phyloP scores from a whole-genome alignment of 2,888 invertebrate genomes.

The Megalurothrips usitatus region DNA sequence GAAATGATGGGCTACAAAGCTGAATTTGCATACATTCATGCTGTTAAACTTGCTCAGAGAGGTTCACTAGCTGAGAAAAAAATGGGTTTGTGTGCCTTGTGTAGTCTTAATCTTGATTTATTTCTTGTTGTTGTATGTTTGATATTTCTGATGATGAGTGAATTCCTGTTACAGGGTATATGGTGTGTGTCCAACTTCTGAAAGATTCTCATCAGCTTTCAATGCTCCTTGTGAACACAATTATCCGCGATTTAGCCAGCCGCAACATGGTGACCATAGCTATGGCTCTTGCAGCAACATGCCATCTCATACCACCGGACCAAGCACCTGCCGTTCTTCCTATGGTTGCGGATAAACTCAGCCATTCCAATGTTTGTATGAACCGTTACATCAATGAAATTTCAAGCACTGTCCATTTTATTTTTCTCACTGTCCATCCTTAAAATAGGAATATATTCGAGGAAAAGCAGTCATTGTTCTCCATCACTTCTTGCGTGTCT shows the following conservation, averaged over 20 bases:
- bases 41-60: slow-evolving; percentile 36
- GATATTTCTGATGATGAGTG: too few species aligned
- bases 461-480: slow-evolving; percentile 36
- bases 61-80: slow-evolving; percentile 36
- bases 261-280: slow-evolving; percentile 34
- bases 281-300: slow-evolving; percentile 35
- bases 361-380: slow-evolving; percentile 36
- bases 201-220: slow-evolving; percentile 34
- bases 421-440: neutral
- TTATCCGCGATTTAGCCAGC: slow-evolving; percentile 36
- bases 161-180: slow-evolving; percentile 34
- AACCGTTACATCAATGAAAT: neutral
- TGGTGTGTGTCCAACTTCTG: slow-evolving; percentile 36
- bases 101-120: neutral
- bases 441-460: slow-evolving; percentile 34
- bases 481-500: slow-evolving; percentile 34
- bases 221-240: slow-evolving; percentile 37
- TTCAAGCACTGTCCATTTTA: slow-evolving; percentile 14
- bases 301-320: slow-evolving; percentile 35
- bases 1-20: slow-evolving; percentile 36
- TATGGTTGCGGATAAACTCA: slow-evolving; percentile 35
- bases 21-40: slow-evolving; percentile 38
- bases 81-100: slow-evolving; percentile 34
- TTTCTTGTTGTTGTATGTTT: neutral
- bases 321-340: slow-evolving; percentile 34